Conservation (phyloP, 2,888 invertebrate species). For the Conops quadrifasciatus region DNA sequence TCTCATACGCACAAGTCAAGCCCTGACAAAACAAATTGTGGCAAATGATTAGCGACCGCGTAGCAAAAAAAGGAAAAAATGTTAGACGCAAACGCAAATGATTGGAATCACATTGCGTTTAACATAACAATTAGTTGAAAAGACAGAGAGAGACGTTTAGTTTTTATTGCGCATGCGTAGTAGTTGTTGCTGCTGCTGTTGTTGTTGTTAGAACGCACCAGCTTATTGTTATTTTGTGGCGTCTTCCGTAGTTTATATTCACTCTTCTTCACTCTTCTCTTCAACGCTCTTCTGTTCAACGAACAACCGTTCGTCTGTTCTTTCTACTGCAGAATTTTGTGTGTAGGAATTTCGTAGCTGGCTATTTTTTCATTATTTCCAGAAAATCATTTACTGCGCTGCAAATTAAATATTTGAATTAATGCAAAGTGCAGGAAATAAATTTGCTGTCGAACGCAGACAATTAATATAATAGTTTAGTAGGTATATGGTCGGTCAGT, state of each 20-base stretch:
- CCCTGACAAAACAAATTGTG: not conserved
- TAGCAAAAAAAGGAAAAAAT: not conserved
- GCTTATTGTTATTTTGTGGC: not conserved
- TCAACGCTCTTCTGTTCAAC: not conserved
- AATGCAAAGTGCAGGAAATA: conserved; percentile 24
- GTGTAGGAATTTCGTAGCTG: too few species aligned
- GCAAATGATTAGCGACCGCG: not conserved
- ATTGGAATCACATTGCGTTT: conserved; percentile 9
- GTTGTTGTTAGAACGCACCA: not conserved
- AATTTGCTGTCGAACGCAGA: conserved; percentile 16
- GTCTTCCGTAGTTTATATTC: not conserved
- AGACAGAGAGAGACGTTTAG: not conserved
- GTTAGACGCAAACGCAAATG: not conserved
- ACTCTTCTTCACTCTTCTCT: not conserved
- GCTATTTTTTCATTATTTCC: not conserved
- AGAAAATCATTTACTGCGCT: not conserved
- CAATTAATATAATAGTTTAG: not conserved
- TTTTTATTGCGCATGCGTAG: not conserved
- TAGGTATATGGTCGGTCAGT: too few species aligned
- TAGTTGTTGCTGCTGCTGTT: not conserved
- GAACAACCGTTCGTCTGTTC: too few species aligned
- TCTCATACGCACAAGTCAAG: not conserved
- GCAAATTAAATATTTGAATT: conserved; percentile 3
- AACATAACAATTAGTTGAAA: not conserved
- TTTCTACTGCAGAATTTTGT: too few species aligned